These are phyloP conservation scores for Propithecus coquereli DNA, from an alignment of 2,113 vertebrate genomes.

Conservation along the genomic window DNA sequence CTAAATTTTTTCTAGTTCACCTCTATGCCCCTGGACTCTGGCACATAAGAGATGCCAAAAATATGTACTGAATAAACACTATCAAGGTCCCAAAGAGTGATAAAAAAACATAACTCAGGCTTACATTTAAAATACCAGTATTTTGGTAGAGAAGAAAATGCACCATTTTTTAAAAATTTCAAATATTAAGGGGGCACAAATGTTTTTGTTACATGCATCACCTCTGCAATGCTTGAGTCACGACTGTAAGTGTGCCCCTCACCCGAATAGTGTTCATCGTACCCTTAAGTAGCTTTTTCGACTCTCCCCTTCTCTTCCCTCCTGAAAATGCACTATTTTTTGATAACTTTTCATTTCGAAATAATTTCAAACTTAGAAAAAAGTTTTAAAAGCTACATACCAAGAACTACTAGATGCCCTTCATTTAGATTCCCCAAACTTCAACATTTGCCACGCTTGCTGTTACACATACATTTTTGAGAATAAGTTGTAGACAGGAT, in stretches of 20 bases:
- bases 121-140: not conserved
- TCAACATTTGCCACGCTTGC: not conserved
- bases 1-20: not conserved
- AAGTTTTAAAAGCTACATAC: not conserved
- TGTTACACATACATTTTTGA: not conserved
- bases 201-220: too few species aligned
- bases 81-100: not conserved
- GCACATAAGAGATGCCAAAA: not conserved
- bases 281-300: too few species aligned
- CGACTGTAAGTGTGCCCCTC: too few species aligned
- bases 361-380: constrained; percentile 26
- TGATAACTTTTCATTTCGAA: not conserved
- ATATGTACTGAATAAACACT: not conserved
- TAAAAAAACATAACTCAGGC: not conserved
- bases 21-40: not conserved
- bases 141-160: not conserved
- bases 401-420: not conserved
- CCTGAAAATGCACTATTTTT: too few species aligned
- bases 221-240: too few species aligned
- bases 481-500: not conserved
- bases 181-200: too few species aligned
- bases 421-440: not conserved
- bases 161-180: not conserved
- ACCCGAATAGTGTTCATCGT: too few species aligned
- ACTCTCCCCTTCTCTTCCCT: too few species aligned